phyloP scores from a whole-genome alignment of 2,797 vertebrate genomes.

The Darevskia mixta region DNA sequence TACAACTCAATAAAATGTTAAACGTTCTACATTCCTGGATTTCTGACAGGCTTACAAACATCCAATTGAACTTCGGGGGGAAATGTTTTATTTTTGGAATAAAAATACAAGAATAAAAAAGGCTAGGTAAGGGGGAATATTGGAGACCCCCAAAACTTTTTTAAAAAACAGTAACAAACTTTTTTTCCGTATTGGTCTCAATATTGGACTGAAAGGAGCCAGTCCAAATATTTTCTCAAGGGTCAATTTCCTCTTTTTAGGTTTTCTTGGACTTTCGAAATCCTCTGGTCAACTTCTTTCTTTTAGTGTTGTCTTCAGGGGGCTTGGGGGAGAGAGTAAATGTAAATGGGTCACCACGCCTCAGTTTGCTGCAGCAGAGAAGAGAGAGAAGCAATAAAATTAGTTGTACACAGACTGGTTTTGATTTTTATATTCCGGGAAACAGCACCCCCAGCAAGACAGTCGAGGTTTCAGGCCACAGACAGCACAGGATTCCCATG shows the following conservation, averaged over 20 bases:
- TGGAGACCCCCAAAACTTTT: not conserved
- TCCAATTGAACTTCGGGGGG: not conserved
- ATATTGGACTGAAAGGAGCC: too few relatives aligned
- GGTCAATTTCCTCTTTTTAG: constrained; percentile 11
- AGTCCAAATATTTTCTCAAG: too few relatives aligned
- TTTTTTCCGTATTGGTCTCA: too few relatives aligned
- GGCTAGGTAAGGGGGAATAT: not conserved
- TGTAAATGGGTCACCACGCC: constrained; percentile 73
- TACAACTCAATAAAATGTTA: not conserved
- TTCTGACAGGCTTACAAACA: not conserved
- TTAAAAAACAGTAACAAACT: not conserved
- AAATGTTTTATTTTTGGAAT: constrained; percentile 16
- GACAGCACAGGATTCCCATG: not conserved
- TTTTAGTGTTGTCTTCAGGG: constrained; percentile 25
- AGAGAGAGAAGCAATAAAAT: constrained; percentile 4
- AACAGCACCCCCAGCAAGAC: not conserved
- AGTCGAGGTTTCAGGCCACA: not conserved
- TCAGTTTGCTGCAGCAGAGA: constrained; percentile 72
- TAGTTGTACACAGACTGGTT: not conserved
- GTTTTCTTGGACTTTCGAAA: not conserved
- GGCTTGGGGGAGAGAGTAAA: constrained; percentile 18
- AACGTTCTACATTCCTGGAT: not conserved
- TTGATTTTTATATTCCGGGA: not conserved
- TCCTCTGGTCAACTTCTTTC: constrained; percentile 13
- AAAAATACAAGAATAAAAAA: not conserved